These are phyloP conservation scores for Corythoichthys intestinalis DNA, from an alignment of 2,113 vertebrate species.

Conservation along the genomic window DNA sequence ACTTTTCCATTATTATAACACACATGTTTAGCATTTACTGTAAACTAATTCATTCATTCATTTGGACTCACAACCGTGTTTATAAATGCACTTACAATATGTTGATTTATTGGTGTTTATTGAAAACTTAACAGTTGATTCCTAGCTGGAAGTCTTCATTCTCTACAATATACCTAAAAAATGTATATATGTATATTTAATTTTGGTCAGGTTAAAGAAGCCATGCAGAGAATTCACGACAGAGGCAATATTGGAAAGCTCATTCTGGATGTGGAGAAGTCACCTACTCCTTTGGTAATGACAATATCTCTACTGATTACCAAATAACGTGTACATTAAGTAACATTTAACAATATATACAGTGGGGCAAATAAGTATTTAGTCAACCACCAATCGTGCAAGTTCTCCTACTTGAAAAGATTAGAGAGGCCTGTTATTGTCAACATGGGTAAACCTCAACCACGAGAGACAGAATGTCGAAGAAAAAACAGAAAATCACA, in stretches of 20 bases:
- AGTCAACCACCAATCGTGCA: too few relatives aligned
- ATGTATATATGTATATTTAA: background rate
- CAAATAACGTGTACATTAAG: too few relatives aligned
- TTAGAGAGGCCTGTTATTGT: too few relatives aligned
- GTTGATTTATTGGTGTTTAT: background rate
- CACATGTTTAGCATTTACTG: background rate
- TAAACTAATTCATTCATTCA: background rate
- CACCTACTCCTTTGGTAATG: constrained; percentile 92
- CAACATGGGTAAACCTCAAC: too few relatives aligned
- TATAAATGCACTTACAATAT: background rate
- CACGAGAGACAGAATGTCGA: too few relatives aligned
- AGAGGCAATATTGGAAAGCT: constrained; percentile 97
- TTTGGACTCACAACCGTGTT: background rate
- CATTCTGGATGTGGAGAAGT: constrained; percentile 94
- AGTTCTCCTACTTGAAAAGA: too few relatives aligned
- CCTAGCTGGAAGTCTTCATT: background rate
- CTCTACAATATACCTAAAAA: background rate
- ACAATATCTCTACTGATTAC: background rate
- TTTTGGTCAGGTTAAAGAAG: constrained; percentile 89
- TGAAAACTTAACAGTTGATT: background rate
- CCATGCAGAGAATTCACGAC: constrained; percentile 99
- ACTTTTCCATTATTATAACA: background rate
- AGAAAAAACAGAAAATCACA: too few relatives aligned
- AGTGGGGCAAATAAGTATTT: too few relatives aligned
- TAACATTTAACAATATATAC: too few relatives aligned